Percentiles rank a stretch among this genome's conserved stretches.
These are phyloP conservation scores for Tonatia bakeri DNA, from an alignment of 2,113 vertebrate genomes.

Conservation along the genomic window DNA sequence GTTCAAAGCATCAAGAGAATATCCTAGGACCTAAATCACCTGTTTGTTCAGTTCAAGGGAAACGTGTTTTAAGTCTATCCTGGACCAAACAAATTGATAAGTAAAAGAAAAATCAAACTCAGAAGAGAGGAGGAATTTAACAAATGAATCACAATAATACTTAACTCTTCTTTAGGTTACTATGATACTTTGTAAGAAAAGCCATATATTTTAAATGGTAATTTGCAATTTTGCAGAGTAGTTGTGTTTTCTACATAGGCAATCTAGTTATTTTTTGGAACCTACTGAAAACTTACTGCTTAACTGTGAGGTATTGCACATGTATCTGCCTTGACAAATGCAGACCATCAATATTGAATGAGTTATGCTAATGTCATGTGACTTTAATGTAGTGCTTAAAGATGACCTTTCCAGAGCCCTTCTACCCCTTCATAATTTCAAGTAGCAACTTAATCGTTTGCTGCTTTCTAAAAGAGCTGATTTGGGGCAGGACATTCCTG, in stretches of 20 bases:
- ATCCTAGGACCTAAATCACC: neutral
- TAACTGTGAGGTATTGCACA: neutral
- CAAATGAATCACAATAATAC: neutral
- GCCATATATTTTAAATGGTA: neutral
- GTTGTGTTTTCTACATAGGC: neutral
- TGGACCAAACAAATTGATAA: neutral
- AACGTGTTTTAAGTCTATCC: neutral
- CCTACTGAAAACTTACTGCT: neutral
- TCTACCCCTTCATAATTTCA: neutral
- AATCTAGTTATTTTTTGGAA: neutral
- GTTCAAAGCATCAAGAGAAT: neutral
- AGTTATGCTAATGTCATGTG: neutral
- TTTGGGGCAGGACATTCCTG: neutral
- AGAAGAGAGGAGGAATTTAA: neutral
- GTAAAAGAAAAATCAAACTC: constrained; percentile 23
- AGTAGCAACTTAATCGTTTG: neutral
- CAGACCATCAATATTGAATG: neutral
- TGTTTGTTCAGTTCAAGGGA: constrained; percentile 3
- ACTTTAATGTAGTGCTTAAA: neutral
- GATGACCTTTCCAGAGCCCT: neutral
- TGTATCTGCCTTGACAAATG: neutral
- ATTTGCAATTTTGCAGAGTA: neutral
- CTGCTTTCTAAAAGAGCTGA: neutral
- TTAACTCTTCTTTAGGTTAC: neutral
- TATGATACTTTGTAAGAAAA: constrained; percentile 4